Evolutionary conservation across 1,140 invertebrate genomes (phyloP), one percentile per base, ranked within the genome.

Genomic region (Macrocentrus cingulum): DNA sequence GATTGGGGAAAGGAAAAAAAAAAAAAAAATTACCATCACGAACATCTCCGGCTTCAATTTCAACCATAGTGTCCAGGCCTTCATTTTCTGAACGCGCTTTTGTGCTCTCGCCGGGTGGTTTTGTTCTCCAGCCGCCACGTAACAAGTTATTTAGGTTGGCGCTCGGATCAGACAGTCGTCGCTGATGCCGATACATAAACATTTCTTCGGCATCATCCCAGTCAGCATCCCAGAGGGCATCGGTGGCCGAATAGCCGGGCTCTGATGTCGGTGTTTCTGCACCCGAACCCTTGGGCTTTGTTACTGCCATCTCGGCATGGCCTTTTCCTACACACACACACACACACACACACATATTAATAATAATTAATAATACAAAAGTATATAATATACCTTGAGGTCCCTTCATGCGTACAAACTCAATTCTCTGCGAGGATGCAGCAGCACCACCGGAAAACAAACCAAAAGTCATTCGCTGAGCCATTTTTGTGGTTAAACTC

Each of bases 341-440:
- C 29, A 41, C n/a, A 49, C 19, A 34, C 23, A 36, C 34, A 7
- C 4, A 50, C 25, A 7, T 51, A 11, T 32, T 18, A n/a, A n/a
- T n/a, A n/a, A n/a, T n/a, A n/a, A n/a, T n/a, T n/a, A n/a, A n/a
- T n/a, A n/a, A n/a, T n/a, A n/a, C n/a, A n/a, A n/a, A n/a, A n/a
- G n/a, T n/a, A n/a, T n/a, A n/a, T n/a, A n/a, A n/a, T 29, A 29
- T 71, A 80, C 78, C 93, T 70, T 91, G 87, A 9, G 97, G 96
- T 50, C 97, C 97, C 79, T 96, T 93, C 94, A 99, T 97, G 52
- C 94, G 85, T 22, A 99, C 94, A 82, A 98, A 99, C 82, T 99
- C 97, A 66, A 96, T 91, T 64, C 96, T 85, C 66, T 94, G 91
- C 44, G 88, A 86, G 18, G 84, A 84, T 19, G 87, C 84, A n/a